These are phyloP conservation scores for Junonia oenone DNA, from an alignment of 2,888 invertebrate genomes.

Conservation along the genomic window DNA sequence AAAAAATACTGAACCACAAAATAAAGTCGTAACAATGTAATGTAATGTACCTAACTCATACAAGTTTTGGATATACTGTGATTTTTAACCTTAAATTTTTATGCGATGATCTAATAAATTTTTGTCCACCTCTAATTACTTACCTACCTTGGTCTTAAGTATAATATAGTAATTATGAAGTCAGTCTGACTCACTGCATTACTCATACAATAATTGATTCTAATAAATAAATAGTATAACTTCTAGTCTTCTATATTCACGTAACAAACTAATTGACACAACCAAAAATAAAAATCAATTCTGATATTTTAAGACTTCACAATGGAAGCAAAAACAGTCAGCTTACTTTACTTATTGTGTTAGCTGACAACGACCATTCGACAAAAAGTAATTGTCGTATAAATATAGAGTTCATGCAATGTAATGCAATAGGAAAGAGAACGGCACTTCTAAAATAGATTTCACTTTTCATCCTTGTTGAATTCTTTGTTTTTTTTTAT, in stretches of 20 bases:
- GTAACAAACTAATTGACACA: background rate
- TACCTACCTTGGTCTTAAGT: too few species aligned
- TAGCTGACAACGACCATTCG: conserved; percentile 1
- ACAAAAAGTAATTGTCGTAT: conserved; percentile 41
- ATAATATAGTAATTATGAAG: too few species aligned
- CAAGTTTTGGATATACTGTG: too few species aligned
- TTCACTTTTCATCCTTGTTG: conserved; percentile 66
- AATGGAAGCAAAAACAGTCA: background rate
- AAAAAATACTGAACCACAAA: too few species aligned
- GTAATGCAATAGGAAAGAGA: conserved; percentile 49
- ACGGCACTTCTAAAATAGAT: conserved; percentile 58
- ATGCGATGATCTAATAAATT: too few species aligned
- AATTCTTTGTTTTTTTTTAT: conserved; percentile 49
- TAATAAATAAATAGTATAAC: background rate
- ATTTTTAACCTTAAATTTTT: too few species aligned
- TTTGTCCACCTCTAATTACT: too few species aligned
- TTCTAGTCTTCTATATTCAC: background rate
- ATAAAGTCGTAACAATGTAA: too few species aligned
- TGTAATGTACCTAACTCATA: too few species aligned
- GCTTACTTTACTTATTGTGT: background rate
- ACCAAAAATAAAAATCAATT: background rate
- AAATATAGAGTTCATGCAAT: conserved; percentile 28
- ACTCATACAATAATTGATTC: background rate
- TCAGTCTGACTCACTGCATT: background rate
- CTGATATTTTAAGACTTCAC: background rate